Evolutionary conservation across 2,113 vertebrate genomes (phyloP).

Genomic region (Spea bombifrons): DNA sequence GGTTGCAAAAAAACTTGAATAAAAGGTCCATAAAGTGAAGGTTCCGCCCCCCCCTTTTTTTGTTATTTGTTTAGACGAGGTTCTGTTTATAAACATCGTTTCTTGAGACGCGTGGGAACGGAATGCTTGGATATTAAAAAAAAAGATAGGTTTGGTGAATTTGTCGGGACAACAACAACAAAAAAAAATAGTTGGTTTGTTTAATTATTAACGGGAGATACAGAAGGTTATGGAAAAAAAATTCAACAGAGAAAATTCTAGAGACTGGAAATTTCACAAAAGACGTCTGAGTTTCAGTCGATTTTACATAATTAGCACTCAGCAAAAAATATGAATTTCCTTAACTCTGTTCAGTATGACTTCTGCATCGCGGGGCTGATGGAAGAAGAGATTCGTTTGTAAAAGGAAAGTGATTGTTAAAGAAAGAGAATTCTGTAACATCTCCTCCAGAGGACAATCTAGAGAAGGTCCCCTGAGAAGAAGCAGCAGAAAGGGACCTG

Average conservation of each 20-base stretch:
- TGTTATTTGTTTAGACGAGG: not conserved
- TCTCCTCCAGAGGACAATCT: not conserved
- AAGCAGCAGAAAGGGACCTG: not conserved
- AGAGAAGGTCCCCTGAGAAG: not conserved
- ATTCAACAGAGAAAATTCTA: conserved; percentile 16
- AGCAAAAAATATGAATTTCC: conserved; percentile 20
- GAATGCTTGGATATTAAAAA: not conserved
- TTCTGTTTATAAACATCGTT: not conserved
- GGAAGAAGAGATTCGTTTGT: conserved; percentile 22
- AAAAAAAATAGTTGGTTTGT: not conserved
- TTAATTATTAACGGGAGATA: conserved; percentile 38
- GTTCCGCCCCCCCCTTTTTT: not conserved
- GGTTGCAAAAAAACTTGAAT: not conserved
- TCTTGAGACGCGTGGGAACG: not conserved
- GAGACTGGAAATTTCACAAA: not conserved
- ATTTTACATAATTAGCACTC: conserved; percentile 21
- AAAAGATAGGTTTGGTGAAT: not conserved
- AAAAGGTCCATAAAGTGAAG: not conserved
- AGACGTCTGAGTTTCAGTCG: not conserved
- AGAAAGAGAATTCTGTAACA: not conserved
- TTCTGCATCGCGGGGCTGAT: not conserved
- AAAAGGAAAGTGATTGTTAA: conserved; percentile 15
- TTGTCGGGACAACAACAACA: not conserved
- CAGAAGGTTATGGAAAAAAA: conserved; percentile 15
- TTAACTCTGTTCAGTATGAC: conserved; percentile 20